Evolutionary conservation across 1,140 invertebrate species (phyloP).

Genomic region (Formica exsecta): DNA sequence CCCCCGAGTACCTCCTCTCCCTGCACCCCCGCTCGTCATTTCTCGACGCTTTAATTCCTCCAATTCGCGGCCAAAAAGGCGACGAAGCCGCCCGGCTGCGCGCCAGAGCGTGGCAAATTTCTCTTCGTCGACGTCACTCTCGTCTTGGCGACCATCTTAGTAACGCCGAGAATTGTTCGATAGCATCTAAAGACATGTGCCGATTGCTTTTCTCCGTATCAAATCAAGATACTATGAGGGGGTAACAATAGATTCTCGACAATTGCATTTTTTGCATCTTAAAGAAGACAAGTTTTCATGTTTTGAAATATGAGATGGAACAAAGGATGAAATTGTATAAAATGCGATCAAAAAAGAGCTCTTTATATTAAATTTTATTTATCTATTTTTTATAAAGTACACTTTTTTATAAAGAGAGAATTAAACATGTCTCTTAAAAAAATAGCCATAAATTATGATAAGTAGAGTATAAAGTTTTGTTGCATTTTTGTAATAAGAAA

Average conservation of each 20-base stretch:
- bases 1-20: conserved; percentile 68
- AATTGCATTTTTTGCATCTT: background rate
- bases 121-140: conserved; percentile 44
- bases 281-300: background rate
- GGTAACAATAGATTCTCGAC: background rate
- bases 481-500: background rate
- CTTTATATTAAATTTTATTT: background rate
- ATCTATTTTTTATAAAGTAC: background rate
- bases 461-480: background rate
- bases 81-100: conserved; percentile 21
- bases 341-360: background rate
- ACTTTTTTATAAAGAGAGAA: background rate
- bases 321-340: background rate
- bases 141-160: background rate
- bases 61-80: conserved; percentile 76
- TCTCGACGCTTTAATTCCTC: conserved; percentile 70
- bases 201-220: background rate
- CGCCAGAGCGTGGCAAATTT: conserved; percentile 26
- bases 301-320: background rate
- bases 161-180: background rate
- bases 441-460: background rate
- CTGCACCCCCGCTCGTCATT: conserved; percentile 40
- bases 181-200: background rate
- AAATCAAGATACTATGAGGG: background rate
- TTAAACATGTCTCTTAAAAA: background rate